These are phyloP conservation scores for Elgonia sp. DNA, from an alignment of 2,888 invertebrate species.

Conservation along the genomic window DNA sequence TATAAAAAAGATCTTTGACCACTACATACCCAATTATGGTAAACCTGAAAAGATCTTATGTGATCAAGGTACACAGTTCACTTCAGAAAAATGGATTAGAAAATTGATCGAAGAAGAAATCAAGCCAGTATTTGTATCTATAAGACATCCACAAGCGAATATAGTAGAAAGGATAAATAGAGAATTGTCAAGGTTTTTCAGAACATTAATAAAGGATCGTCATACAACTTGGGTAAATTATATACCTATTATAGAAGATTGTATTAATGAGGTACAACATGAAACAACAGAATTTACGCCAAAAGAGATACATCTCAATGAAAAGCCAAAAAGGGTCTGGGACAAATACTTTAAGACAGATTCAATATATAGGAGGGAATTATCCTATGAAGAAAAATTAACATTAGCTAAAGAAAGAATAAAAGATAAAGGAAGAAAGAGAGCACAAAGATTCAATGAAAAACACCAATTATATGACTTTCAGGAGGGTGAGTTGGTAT, in stretches of 20 bases:
- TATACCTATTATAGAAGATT: not conserved
- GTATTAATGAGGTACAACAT: not conserved
- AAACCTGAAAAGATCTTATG: not conserved
- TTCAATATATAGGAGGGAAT: not conserved
- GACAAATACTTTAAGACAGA: not conserved
- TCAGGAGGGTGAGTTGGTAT: not conserved
- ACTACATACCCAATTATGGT: not conserved
- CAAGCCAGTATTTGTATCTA: not conserved
- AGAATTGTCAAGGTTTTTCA: not conserved
- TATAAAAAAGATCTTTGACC: no score
- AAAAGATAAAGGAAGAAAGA: not conserved
- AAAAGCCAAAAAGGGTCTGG: not conserved
- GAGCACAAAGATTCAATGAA: not conserved
- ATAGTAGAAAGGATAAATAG: not conserved
- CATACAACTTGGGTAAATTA: not conserved
- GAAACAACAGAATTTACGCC: not conserved
- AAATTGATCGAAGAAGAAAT: not conserved
- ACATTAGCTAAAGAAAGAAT: not conserved
- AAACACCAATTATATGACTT: not conserved
- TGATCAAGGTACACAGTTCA: not conserved
- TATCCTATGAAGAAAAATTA: not conserved
- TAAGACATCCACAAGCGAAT: not conserved
- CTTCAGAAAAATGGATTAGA: not conserved
- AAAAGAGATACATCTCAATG: not conserved
- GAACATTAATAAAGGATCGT: not conserved